A percentile compares a stretch with the other conserved stretches of the same genome.
Evolutionary conservation across 53 echinoderm and acorn worm genomes (phyloP).

Genomic region (Apostichopus leukothele): DNA sequence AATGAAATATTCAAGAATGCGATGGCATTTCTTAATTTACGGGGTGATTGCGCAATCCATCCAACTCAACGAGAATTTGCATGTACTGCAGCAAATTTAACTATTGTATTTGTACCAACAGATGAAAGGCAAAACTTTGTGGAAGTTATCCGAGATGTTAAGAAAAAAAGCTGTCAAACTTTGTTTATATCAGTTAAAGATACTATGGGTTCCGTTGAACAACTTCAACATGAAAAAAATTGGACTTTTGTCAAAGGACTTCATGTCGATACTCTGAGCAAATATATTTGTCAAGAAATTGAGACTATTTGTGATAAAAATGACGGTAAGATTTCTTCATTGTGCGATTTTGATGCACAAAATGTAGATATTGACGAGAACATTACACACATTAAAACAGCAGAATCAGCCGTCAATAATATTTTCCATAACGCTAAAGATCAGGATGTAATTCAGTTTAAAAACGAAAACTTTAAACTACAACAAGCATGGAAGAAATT

Average conservation of each 20-base stretch:
- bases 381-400: not conserved
- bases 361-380: not conserved
- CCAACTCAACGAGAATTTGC: constrained; percentile 13
- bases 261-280: not conserved
- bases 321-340: not conserved
- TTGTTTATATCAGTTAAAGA: constrained; percentile 5
- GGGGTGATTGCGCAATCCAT: constrained; percentile 1
- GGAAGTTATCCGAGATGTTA: not conserved
- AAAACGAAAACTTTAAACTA: not conserved
- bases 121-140: not conserved
- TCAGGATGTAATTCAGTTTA: not conserved
- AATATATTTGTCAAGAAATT: not conserved
- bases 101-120: constrained; percentile 1
- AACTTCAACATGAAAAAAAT: not conserved
- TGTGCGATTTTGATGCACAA: not conserved
- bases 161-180: not conserved
- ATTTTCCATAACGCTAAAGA: too few species aligned
- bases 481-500: not conserved
- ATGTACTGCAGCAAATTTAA: constrained; percentile 27
- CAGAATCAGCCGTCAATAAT: not conserved
- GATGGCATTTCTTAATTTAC: constrained; percentile 21
- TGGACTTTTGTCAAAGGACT: not conserved
- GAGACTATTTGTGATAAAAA: not conserved
- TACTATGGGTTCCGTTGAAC: not conserved
- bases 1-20: constrained; percentile 16